These are phyloP conservation scores for Phymastichus coffea DNA, from an alignment of 1,140 invertebrate genomes.

Conservation along the genomic window DNA sequence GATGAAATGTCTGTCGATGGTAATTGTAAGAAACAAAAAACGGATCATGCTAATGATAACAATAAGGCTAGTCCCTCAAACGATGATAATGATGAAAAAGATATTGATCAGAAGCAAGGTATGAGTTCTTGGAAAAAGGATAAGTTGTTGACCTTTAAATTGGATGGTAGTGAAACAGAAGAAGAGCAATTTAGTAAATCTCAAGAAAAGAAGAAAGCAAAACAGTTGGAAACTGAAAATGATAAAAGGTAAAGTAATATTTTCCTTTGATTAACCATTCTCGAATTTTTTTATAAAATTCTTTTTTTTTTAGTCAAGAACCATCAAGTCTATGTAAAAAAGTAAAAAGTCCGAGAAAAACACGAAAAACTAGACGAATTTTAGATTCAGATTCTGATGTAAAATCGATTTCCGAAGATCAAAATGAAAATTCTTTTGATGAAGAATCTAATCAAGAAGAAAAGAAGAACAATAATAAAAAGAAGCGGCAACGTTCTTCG, in stretches of 20 bases:
- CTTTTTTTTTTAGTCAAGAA: conserved; percentile 18
- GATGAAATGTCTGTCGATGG: too few species aligned
- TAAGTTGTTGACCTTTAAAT: conserved; percentile 42
- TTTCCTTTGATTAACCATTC: neutral
- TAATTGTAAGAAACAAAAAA: neutral
- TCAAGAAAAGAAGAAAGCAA: conserved; percentile 32
- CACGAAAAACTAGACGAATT: conserved; percentile 30
- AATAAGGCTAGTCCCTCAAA: too few species aligned
- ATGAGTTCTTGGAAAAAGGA: conserved; percentile 43
- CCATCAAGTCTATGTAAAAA: conserved; percentile 28
- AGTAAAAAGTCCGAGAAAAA: conserved; percentile 29
- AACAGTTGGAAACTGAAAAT: conserved; percentile 26
- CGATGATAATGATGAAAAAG: conserved; percentile 26
- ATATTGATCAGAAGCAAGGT: conserved; percentile 26
- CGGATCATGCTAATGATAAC: neutral
- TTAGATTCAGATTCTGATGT: conserved; percentile 49
- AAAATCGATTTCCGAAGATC: conserved; percentile 22
- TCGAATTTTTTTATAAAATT: neutral
- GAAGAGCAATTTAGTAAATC: conserved; percentile 34
- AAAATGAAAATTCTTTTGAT: conserved; percentile 25
- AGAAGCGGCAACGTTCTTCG: conserved; percentile 29
- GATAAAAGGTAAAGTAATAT: conserved; percentile 34
- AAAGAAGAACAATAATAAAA: conserved; percentile 32
- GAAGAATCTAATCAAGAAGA: conserved; percentile 15
- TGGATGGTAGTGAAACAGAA: conserved; percentile 45